Evolutionary conservation across 2,888 invertebrate genomes (phyloP).

Genomic region (Cerceris rybyensis): DNA sequence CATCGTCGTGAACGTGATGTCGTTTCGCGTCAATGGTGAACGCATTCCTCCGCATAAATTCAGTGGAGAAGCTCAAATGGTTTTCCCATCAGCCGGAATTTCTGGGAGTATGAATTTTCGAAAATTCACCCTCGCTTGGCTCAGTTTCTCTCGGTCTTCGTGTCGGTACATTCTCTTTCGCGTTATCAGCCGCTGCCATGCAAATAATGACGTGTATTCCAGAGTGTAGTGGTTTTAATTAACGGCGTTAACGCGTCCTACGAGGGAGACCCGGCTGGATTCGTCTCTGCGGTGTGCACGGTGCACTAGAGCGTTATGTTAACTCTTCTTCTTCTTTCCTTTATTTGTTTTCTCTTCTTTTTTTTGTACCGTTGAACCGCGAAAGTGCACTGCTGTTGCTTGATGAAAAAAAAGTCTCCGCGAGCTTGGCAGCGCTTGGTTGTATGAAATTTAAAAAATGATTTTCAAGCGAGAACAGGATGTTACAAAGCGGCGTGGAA

Average conservation of each 20-base stretch:
- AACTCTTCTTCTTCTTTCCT: no score
- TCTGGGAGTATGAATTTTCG: not conserved
- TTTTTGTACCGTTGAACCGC: no score
- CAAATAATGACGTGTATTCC: conserved; percentile 28
- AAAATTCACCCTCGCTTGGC: conserved; percentile 16
- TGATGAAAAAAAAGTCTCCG: no score
- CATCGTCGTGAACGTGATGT: no score
- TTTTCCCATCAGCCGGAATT: not conserved
- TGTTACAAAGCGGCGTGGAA: no score
- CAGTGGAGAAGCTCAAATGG: not conserved
- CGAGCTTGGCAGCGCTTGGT: not conserved
- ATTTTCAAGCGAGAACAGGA: no score
- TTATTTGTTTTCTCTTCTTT: no score
- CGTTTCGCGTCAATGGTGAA: no score
- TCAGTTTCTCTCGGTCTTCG: conserved; percentile 6
- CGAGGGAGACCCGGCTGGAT: not conserved
- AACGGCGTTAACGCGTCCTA: conserved; percentile 57
- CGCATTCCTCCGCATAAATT: not conserved
- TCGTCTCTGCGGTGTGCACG: no score
- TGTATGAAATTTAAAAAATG: no score
- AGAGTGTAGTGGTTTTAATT: conserved; percentile 51
- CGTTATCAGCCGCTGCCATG: conserved; percentile 36
- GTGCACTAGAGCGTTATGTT: no score
- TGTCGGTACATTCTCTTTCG: not conserved
- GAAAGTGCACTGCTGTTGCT: no score